Percentiles rank a stretch among this genome's conserved stretches.
Evolutionary conservation across 2,113 vertebrate genomes (phyloP).

Genomic region (Tragelaphus buxtoni): DNA sequence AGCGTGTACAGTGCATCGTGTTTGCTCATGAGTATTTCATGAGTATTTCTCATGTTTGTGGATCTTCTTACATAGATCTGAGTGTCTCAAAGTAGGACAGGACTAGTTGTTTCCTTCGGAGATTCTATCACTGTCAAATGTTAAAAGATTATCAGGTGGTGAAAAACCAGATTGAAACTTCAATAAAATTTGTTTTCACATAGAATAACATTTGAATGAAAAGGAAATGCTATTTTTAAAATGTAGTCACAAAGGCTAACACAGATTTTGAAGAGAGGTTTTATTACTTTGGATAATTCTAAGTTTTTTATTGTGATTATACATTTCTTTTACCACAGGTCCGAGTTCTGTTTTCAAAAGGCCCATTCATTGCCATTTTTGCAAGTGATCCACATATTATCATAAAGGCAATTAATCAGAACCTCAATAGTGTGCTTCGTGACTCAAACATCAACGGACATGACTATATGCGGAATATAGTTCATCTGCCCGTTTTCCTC

Average conservation of each 20-base stretch:
- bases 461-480: constrained; percentile 98
- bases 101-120: background rate
- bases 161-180: background rate
- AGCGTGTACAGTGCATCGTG: rapidly evolving
- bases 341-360: constrained; percentile 96
- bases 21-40: background rate
- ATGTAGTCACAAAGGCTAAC: background rate
- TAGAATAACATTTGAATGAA: background rate
- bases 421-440: constrained; percentile 96
- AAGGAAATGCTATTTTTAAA: background rate
- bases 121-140: background rate
- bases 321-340: constrained; percentile 82
- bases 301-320: rapidly evolving
- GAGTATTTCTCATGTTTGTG: background rate
- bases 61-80: background rate
- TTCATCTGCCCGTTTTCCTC: constrained; percentile 97
- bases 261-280: background rate
- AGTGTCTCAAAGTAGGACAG: background rate
- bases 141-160: background rate
- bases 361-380: constrained; percentile 97
- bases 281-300: background rate
- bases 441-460: constrained; percentile 99
- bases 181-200: background rate
- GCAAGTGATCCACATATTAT: constrained; percentile 99
- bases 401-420: constrained; percentile 99